Percentiles rank a stretch among this genome's conserved stretches.
phyloP scores from a whole-genome alignment of 2,113 vertebrate species.

The Clarias gariepinus region DNA sequence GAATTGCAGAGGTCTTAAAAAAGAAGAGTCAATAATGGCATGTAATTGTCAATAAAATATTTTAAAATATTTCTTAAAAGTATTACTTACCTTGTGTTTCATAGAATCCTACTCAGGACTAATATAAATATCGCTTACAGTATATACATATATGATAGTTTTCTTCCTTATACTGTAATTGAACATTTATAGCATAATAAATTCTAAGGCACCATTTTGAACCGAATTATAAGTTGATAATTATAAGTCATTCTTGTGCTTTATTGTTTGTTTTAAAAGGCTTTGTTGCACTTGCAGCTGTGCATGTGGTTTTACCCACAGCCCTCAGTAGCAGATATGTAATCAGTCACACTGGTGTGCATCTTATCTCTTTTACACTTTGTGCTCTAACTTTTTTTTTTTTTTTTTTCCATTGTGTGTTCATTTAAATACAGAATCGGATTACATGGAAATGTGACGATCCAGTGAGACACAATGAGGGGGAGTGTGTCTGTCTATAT shows the following conservation, averaged over 20 bases:
- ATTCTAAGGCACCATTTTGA: neutral
- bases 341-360: neutral
- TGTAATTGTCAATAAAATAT: too few relatives aligned
- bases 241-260: neutral
- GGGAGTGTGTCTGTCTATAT: neutral
- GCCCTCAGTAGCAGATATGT: slow-evolving; percentile 12
- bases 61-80: neutral
- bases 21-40: too few relatives aligned
- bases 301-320: slow-evolving; percentile 34
- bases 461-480: neutral
- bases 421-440: slow-evolving; percentile 39
- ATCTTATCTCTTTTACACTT: neutral
- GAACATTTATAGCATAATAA: neutral
- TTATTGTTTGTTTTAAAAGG: neutral
- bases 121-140: neutral
- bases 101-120: neutral
- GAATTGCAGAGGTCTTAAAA: too few relatives aligned
- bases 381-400: slow-evolving; percentile 28
- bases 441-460: slow-evolving; percentile 61
- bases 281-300: neutral
- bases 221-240: neutral
- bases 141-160: neutral
- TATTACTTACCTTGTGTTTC: neutral
- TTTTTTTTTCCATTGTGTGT: neutral
- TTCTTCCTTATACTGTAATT: neutral